Percentiles rank a stretch among this genome's conserved stretches.
phyloP scores from a whole-genome alignment of 2,113 vertebrate genomes.

The Austrofundulus limnaeus region DNA sequence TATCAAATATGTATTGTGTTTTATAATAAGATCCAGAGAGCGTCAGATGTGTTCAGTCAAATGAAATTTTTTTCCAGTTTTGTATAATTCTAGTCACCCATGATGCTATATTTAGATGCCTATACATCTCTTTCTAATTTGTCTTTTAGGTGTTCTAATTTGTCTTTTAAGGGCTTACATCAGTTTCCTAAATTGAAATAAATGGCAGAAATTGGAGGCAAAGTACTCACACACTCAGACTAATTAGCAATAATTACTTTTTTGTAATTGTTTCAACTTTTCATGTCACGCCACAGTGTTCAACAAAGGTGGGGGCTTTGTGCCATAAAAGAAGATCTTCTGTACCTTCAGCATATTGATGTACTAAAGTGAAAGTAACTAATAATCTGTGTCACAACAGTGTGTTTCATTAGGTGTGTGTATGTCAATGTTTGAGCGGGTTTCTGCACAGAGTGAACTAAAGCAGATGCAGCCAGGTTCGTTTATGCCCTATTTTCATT shows the following conservation, averaged over 20 bases:
- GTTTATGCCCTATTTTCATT: slow-evolving; percentile 38
- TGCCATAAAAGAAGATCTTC: neutral
- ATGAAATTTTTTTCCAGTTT: too few relatives aligned
- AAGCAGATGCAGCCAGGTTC: slow-evolving; percentile 60
- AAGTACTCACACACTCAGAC: neutral
- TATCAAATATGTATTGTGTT: too few relatives aligned
- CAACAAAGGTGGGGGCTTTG: neutral
- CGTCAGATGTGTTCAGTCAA: neutral
- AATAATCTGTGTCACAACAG: slow-evolving; percentile 12
- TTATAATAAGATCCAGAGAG: neutral
- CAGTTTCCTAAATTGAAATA: slow-evolving; percentile 2
- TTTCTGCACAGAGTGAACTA: slow-evolving; percentile 18
- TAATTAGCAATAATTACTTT: neutral
- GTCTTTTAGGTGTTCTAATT: neutral
- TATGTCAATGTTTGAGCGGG: slow-evolving; percentile 11
- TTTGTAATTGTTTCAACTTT: neutral
- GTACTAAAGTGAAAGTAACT: neutral
- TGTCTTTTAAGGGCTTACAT: neutral
- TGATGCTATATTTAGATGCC: neutral
- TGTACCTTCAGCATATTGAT: slow-evolving; percentile 7
- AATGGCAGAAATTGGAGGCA: neutral
- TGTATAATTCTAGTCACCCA: neutral
- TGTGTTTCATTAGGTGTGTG: slow-evolving; percentile 12
- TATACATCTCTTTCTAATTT: neutral
- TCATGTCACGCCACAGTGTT: neutral